phyloP scores from a whole-genome alignment of 2,888 invertebrate species.

The Ornithoptera alexandrae region DNA sequence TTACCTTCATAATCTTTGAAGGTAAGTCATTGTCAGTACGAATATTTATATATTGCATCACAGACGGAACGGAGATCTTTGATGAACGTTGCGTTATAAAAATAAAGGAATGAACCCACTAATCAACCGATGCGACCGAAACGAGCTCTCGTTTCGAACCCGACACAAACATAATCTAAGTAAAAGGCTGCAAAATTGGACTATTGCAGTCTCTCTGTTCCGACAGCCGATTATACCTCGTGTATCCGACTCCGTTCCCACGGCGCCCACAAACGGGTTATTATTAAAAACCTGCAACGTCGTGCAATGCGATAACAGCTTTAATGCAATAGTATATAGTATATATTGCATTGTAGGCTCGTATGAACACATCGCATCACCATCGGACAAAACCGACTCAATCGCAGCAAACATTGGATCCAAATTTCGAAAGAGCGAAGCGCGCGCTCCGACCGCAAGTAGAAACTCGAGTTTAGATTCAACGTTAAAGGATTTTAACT shows the following conservation, averaged over 20 bases:
- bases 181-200: constrained; percentile 80
- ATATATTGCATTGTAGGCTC: constrained; percentile 41
- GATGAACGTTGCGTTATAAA: constrained; percentile 16
- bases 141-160: constrained; percentile 57
- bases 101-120: constrained; percentile 30
- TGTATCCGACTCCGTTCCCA: constrained; percentile 79
- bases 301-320: constrained; percentile 47
- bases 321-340: constrained; percentile 44
- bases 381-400: constrained; percentile 54
- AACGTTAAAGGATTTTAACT: constrained; percentile 76
- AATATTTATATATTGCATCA: constrained; percentile 12
- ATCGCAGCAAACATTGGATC: constrained; percentile 53
- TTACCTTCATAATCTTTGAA: constrained; percentile 16
- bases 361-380: constrained; percentile 49
- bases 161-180: constrained; percentile 64
- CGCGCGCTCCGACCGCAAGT: constrained; percentile 70
- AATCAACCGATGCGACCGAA: constrained; percentile 49
- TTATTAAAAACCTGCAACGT: constrained; percentile 72
- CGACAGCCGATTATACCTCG: constrained; percentile 77
- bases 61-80: constrained; percentile 7
- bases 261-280: constrained; percentile 77
- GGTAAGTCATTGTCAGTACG: constrained; percentile 16
- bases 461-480: constrained; percentile 76
- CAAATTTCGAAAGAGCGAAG: constrained; percentile 48
- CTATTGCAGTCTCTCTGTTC: constrained; percentile 76